Conservation (phyloP, 2,797 vertebrate genomes). For the Cossypha heuglini region DNA sequence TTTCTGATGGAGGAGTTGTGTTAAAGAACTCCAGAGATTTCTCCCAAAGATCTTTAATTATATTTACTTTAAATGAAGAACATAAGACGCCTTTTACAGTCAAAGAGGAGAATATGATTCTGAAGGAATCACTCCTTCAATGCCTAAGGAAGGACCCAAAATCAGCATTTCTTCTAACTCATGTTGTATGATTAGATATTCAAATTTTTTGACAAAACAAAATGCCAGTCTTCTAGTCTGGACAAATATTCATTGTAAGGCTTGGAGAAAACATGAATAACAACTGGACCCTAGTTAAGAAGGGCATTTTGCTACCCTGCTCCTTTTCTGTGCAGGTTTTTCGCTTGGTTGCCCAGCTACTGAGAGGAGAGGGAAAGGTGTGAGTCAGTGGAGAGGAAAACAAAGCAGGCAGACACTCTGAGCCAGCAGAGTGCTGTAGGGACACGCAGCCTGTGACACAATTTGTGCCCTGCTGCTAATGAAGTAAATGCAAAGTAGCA, state of each 20-base stretch:
- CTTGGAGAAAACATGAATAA: not conserved
- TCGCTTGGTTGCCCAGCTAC: not conserved
- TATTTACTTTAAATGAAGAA: not conserved
- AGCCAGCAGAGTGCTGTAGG: not conserved
- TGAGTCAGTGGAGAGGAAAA: not conserved
- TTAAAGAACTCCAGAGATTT: not conserved
- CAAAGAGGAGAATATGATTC: not conserved
- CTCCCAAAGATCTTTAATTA: not conserved
- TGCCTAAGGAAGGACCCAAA: not conserved
- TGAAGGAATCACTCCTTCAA: not conserved
- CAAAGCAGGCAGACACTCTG: not conserved
- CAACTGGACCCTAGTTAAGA: rapidly evolving
- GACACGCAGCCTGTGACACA: not conserved
- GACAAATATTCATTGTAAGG: not conserved
- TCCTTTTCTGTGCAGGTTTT: not conserved
- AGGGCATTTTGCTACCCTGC: not conserved
- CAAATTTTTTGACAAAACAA: not conserved
- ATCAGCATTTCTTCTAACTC: not conserved
- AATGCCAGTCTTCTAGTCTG: not conserved
- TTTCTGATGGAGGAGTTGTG: not conserved
- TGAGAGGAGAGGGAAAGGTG: not conserved
- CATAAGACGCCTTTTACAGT: not conserved
- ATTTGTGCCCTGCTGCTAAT: not conserved
- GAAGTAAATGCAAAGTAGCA: not conserved
- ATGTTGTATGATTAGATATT: not conserved